phyloP scores from a whole-genome alignment of 2,113 vertebrate species.

The Oncorhynchus gorbuscha region DNA sequence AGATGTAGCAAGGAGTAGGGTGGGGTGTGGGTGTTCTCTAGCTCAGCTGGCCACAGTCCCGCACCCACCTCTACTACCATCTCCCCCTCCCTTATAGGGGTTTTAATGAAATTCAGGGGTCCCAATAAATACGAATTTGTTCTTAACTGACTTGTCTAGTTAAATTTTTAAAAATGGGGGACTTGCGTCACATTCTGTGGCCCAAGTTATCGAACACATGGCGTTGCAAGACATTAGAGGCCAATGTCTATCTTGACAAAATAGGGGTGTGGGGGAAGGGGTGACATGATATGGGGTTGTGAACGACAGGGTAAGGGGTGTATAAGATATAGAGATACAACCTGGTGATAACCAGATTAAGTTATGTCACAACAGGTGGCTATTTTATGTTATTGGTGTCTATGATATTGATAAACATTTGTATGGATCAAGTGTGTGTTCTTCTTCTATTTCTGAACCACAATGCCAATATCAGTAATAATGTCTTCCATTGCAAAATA shows the following conservation, averaged over 20 bases:
- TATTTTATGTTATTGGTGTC: conserved; percentile 7
- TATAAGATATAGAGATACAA: neutral
- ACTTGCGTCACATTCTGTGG: conserved; percentile 41
- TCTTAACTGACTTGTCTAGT: too few species aligned
- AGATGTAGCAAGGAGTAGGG: conserved; percentile 39
- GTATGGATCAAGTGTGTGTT: neutral
- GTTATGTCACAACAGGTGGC: neutral
- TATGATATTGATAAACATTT: neutral
- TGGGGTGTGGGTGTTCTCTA: conserved; percentile 18
- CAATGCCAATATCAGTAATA: too few species aligned
- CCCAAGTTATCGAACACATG: conserved; percentile 37
- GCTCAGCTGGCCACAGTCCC: conserved; percentile 51
- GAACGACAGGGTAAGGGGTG: neutral
- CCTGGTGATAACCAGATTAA: neutral
- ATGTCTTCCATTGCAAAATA: too few species aligned
- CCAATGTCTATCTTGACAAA: neutral
- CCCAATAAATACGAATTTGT: neutral
- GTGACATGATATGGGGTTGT: neutral
- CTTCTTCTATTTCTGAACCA: neutral
- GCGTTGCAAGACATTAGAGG: conserved; percentile 4
- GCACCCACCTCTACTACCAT: conserved; percentile 16
- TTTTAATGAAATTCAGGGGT: conserved; percentile 60
- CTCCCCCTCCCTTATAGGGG: conserved; percentile 12
- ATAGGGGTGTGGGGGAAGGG: neutral
- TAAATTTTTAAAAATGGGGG: neutral